These are phyloP conservation scores for Halisarca cf. caerulea DNA, from an alignment of 37 sponge, comb jelly and placozoan genomes.

Conservation along the genomic window DNA sequence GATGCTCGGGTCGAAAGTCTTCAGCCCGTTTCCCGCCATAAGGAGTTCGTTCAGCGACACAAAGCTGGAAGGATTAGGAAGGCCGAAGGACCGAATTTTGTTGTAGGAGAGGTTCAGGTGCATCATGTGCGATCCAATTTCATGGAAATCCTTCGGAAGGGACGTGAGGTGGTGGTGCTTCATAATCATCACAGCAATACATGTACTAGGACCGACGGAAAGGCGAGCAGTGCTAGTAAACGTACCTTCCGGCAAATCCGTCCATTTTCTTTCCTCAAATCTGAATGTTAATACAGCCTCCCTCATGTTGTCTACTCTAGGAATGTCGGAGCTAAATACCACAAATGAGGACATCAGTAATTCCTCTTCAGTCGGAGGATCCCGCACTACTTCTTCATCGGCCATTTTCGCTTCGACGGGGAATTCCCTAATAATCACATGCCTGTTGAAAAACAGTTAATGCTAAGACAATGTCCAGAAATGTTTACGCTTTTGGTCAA, in stretches of 20 bases:
- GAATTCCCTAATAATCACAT: no score
- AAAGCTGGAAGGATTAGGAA: background rate
- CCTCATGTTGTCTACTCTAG: background rate
- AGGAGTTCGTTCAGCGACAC: background rate
- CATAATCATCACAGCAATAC: constrained; percentile 1
- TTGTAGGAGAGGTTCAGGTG: constrained; percentile 11
- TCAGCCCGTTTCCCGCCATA: constrained; percentile 1
- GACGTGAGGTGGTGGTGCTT: background rate
- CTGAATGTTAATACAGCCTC: background rate
- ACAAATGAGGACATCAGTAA: no score
- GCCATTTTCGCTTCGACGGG: no score
- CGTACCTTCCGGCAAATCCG: background rate
- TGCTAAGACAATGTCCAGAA: no score
- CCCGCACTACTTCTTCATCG: no score
- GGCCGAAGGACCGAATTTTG: background rate
- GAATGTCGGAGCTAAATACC: no score
- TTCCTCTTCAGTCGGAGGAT: no score
- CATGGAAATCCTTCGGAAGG: background rate
- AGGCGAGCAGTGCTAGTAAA: background rate
- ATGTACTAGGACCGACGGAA: background rate
- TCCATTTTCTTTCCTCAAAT: background rate
- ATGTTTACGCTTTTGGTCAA: no score
- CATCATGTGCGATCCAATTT: background rate
- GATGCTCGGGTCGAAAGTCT: background rate
- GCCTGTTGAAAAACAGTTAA: no score